A percentile compares a stretch with the other conserved stretches of the same genome.
Conservation (phyloP, 1,140 invertebrate genomes). For the Tetramorium alpestre region DNA sequence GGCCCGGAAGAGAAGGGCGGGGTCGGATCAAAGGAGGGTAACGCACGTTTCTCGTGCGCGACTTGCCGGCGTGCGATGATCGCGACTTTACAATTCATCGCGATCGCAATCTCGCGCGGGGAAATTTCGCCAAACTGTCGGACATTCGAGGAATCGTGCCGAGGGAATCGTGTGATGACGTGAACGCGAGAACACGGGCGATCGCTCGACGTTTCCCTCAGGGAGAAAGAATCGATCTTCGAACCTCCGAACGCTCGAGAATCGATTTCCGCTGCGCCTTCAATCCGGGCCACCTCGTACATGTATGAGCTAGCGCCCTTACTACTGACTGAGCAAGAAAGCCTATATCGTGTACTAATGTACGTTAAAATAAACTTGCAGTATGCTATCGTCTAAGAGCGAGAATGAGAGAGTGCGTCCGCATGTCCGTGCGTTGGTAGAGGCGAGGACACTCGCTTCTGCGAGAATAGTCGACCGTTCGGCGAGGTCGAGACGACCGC, state of each 20-base stretch:
- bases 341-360: constrained; percentile 63
- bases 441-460: constrained; percentile 3
- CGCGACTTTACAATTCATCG: not conserved
- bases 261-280: not conserved
- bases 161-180: not conserved
- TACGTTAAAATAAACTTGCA: constrained; percentile 47
- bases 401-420: constrained; percentile 4
- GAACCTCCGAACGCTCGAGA: not conserved
- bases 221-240: not conserved
- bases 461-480: constrained; percentile 31
- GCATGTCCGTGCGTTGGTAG: not conserved
- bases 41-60: not conserved
- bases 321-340: constrained; percentile 71
- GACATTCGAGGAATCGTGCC: not conserved
- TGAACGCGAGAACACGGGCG: not conserved
- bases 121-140: not conserved
- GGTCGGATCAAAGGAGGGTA: not conserved
- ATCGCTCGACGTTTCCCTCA: not conserved
- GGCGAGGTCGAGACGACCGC: constrained; percentile 15
- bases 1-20: constrained; percentile 20
- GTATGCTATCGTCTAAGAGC: constrained; percentile 52
- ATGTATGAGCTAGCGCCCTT: constrained; percentile 72
- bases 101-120: not conserved
- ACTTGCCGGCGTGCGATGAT: not conserved
- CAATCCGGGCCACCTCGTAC: constrained; percentile 10